Base-by-base conservation (phyloP, 1,140 invertebrate species). In the Drosophila pandora region DNA sequence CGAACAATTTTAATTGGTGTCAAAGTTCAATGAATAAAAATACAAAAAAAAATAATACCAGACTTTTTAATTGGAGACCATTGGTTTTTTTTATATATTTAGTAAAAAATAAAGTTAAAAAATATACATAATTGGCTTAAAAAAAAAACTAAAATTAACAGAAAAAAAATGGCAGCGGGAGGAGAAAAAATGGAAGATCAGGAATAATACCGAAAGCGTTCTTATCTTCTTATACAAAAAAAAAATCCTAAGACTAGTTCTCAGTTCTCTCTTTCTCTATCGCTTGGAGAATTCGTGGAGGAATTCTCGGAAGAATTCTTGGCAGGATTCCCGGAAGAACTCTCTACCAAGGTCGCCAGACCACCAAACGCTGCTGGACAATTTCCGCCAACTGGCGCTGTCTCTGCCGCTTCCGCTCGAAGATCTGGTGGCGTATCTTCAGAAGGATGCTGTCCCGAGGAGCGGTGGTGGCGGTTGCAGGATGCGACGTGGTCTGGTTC, bases 401-500 rank as follows among this genome's bases (percentile, higher is more conserved):
- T 41, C 81, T 49, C 45, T 84, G 77, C 2, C 90, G 74, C 49
- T 91, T 90, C 0, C 90, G 72, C 71, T 91, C 90, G 23, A 91
- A 91, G 41, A 91, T 91, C 65, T 91, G 90, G 41, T 84, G 73
- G 17, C 90, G 90, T 28, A 91, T 91, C 54, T 91, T 91, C 3
- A 81, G 47, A 23, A 91, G 61, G 53, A 91, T 91, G 69, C 82
- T 81, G 49, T 90, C 90, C 28, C 85, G 79, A 5, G 72, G 56
- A 3, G 75, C 72, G 53, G 54, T 39, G 6, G 53, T 28, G 6
- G 37, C 30, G 10, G 49, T 32, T 12, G 54, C 8, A 6, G 28
- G 39, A 6, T 37, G 43, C 47, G 56, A 10, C 12, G 61, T 49
- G 28, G 63, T 17, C 6, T 39, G 58, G 5, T 67, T 74, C 1